Evolutionary conservation across 2,797 vertebrate genomes (phyloP).

Genomic region (Phataginus tricuspis): DNA sequence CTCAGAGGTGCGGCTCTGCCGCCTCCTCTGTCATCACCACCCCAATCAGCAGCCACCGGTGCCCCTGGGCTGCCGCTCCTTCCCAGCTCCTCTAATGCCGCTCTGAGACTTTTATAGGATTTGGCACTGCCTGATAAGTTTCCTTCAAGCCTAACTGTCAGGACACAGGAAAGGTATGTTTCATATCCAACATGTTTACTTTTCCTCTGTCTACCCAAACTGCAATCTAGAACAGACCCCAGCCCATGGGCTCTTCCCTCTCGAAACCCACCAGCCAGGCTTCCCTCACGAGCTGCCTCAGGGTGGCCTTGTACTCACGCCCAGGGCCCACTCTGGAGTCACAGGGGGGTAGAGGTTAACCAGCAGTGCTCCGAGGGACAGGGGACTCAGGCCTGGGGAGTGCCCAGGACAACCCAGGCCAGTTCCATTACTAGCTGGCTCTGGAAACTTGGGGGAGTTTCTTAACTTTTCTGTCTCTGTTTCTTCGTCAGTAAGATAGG

Average conservation of each 20-base stretch:
- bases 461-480: background rate
- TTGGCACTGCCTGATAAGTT: background rate
- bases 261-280: background rate
- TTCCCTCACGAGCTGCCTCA: background rate
- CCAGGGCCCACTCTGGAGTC: fast-evolving
- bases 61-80: conserved; percentile 60
- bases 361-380: background rate
- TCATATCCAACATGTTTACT: background rate
- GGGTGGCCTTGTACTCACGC: background rate
- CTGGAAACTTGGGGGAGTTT: background rate
- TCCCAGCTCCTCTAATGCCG: background rate
- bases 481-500: background rate
- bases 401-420: background rate
- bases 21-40: conserved; percentile 61
- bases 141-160: conserved; percentile 22
- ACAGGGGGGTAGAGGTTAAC: background rate
- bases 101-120: background rate
- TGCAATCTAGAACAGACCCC: background rate
- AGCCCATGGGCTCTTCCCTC: background rate
- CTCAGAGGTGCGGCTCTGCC: background rate
- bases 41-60: conserved; percentile 32
- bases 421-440: background rate
- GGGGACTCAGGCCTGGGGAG: background rate
- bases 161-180: background rate
- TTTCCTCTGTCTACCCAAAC: background rate